phyloP scores from a whole-genome alignment of 2,888 invertebrate genomes.

The Celastrina argiolus region DNA sequence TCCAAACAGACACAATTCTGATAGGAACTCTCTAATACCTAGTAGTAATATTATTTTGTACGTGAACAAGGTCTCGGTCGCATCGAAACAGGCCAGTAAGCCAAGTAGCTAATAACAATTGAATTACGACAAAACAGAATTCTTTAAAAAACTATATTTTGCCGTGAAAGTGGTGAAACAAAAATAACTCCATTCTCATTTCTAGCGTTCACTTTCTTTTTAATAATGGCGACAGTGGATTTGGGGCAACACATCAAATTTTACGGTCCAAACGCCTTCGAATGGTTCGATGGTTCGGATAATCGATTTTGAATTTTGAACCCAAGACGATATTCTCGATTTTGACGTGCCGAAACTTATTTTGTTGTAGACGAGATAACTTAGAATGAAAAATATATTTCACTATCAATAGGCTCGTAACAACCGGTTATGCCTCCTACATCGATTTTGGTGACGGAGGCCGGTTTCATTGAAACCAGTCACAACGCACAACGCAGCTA shows the following conservation, averaged over 20 bases:
- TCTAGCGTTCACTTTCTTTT: constrained; percentile 15
- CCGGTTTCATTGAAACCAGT: no score
- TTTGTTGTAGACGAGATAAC: background rate
- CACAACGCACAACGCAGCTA: no score
- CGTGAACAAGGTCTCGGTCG: background rate
- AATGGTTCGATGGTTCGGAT: background rate
- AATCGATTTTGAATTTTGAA: constrained; percentile 8
- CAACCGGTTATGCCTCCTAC: no score
- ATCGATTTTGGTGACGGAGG: no score
- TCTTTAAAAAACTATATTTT: background rate
- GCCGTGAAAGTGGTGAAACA: constrained; percentile 11
- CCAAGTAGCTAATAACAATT: background rate
- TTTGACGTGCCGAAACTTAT: background rate
- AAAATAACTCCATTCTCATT: background rate
- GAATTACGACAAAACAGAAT: background rate
- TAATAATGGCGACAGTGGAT: constrained; percentile 9
- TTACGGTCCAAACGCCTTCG: background rate
- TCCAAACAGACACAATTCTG: background rate
- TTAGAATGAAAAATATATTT: no score
- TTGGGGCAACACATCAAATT: constrained; percentile 11
- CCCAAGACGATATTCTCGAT: background rate
- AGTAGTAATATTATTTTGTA: constrained; percentile 20
- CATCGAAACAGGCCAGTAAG: background rate
- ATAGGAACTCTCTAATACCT: background rate
- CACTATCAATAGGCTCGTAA: no score